Percentiles rank a stretch among this genome's conserved stretches.
Conservation (phyloP, 1,140 invertebrate genomes). For the Choristoneura fumiferana region DNA sequence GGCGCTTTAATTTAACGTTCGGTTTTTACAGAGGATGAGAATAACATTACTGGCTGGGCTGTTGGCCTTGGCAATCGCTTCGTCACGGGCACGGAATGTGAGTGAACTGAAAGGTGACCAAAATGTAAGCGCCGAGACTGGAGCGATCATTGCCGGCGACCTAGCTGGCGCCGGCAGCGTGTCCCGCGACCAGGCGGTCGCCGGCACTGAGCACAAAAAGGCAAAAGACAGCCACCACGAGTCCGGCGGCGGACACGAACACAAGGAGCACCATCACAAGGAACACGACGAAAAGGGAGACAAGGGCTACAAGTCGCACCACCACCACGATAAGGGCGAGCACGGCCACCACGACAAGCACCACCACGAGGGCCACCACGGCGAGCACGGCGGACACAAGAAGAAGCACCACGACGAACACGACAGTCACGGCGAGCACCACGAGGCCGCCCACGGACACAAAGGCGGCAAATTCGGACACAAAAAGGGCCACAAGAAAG, state of each 20-base stretch:
- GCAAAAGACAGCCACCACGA: constrained; percentile 76
- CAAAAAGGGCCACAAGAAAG: constrained; percentile 89
- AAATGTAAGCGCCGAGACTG: constrained; percentile 19
- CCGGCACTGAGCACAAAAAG: constrained; percentile 77
- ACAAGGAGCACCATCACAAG: constrained; percentile 81
- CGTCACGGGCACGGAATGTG: constrained; percentile 50
- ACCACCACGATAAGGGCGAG: constrained; percentile 84
- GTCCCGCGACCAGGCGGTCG: constrained; percentile 62
- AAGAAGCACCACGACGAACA: constrained; percentile 87
- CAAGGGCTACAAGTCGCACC: constrained; percentile 83
- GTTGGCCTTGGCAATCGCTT: constrained; percentile 41
- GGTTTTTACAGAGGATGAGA: constrained; percentile 61
- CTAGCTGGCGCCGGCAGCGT: constrained; percentile 27
- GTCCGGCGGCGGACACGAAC: constrained; percentile 82
- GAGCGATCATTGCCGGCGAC: constrained; percentile 24
- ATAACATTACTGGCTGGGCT: constrained; percentile 49
- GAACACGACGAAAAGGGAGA: constrained; percentile 83
- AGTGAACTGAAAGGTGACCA: constrained; percentile 41
- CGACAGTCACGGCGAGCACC: constrained; percentile 83
- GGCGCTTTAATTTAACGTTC: constrained; percentile 14
- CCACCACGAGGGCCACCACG: constrained; percentile 84
- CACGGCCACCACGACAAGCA: constrained; percentile 86
- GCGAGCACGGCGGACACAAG: constrained; percentile 86
- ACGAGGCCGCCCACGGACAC: constrained; percentile 86
- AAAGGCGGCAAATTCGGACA: constrained; percentile 86